phyloP scores from a whole-genome alignment of 2,113 vertebrate species.

The Xenopus borealis region DNA sequence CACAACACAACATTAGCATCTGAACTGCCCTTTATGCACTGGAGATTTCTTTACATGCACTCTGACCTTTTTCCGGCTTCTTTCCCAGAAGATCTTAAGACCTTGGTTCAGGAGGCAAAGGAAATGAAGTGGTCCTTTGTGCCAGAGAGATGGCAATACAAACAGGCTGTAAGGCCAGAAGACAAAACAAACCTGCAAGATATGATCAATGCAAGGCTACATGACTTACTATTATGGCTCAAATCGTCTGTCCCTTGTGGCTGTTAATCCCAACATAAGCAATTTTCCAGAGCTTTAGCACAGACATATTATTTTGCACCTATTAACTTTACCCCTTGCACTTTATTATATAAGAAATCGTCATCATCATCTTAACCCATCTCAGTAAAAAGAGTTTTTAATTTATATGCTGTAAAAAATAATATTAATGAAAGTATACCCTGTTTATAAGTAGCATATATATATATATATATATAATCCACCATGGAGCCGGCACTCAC shows the following conservation, averaged over 20 bases:
- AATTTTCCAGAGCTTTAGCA: not conserved
- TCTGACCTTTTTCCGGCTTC: slow-evolving; percentile 74
- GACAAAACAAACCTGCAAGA: slow-evolving; percentile 92
- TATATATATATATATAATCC: too few relatives aligned
- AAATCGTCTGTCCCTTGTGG: slow-evolving; percentile 34
- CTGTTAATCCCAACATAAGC: not conserved
- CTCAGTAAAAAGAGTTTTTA: too few relatives aligned
- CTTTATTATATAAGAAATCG: too few relatives aligned
- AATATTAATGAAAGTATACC: too few relatives aligned
- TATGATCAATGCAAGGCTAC: slow-evolving; percentile 68
- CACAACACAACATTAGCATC: slow-evolving; percentile 41
- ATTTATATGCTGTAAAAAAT: too few relatives aligned
- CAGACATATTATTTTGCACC: too few relatives aligned
- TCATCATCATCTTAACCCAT: too few relatives aligned
- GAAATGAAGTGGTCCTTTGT: slow-evolving; percentile 97
- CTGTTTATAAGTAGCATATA: too few relatives aligned
- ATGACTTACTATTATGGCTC: slow-evolving; percentile 78
- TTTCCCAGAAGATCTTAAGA: slow-evolving; percentile 75
- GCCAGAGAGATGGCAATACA: slow-evolving; percentile 95
- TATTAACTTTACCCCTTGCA: too few relatives aligned
- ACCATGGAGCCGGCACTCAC: too few relatives aligned
- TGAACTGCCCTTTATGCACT: slow-evolving; percentile 48
- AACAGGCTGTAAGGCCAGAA: slow-evolving; percentile 68
- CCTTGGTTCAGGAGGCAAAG: slow-evolving; percentile 82
- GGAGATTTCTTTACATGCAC: slow-evolving; percentile 61